A percentile compares a stretch with the other conserved stretches of the same genome.
These are phyloP conservation scores for Drosophila helvetica DNA, from an alignment of 2,888 invertebrate genomes.

Conservation along the genomic window DNA sequence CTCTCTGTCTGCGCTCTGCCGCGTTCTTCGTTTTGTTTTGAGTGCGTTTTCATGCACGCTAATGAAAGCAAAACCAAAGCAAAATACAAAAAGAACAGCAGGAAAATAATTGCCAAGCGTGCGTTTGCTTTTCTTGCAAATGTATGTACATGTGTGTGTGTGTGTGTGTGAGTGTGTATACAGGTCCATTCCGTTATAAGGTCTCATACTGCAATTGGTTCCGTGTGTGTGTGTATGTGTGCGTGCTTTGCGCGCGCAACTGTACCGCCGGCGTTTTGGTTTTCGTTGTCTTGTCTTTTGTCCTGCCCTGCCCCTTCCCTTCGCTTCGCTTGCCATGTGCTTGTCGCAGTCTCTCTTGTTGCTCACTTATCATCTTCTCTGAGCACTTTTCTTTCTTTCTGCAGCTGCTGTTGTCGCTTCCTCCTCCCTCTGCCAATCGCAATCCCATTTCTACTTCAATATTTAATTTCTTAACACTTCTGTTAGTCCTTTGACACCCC, in stretches of 20 bases:
- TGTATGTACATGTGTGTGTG: not conserved
- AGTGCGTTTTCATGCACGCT: constrained; percentile 24
- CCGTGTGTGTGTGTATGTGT: constrained; percentile 4
- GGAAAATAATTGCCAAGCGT: not conserved
- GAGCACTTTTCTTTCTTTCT: constrained; percentile 31
- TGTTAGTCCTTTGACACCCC: no score
- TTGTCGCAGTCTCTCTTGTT: constrained; percentile 1
- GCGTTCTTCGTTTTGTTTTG: constrained; percentile 45
- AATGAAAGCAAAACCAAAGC: constrained; percentile 29
- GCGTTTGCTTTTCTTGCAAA: constrained; percentile 21
- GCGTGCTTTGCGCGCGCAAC: constrained; percentile 22
- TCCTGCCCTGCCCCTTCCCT: constrained; percentile 24
- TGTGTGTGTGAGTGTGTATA: constrained; percentile 2
- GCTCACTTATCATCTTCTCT: constrained; percentile 7
- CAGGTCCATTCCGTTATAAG: constrained; percentile 37
- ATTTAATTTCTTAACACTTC: no score
- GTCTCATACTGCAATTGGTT: constrained; percentile 30
- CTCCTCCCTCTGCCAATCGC: not conserved
- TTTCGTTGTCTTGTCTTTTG: constrained; percentile 27
- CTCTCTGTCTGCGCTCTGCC: constrained; percentile 4
- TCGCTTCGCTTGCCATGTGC: constrained; percentile 17
- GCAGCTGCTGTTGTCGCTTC: constrained; percentile 29
- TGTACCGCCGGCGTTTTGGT: constrained; percentile 39
- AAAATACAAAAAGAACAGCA: constrained; percentile 19
- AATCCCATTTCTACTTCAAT: not conserved